Percentiles rank a stretch among this genome's conserved stretches.
Conservation (phyloP, 2,797 vertebrate genomes). For the Bradypodion ventrale region DNA sequence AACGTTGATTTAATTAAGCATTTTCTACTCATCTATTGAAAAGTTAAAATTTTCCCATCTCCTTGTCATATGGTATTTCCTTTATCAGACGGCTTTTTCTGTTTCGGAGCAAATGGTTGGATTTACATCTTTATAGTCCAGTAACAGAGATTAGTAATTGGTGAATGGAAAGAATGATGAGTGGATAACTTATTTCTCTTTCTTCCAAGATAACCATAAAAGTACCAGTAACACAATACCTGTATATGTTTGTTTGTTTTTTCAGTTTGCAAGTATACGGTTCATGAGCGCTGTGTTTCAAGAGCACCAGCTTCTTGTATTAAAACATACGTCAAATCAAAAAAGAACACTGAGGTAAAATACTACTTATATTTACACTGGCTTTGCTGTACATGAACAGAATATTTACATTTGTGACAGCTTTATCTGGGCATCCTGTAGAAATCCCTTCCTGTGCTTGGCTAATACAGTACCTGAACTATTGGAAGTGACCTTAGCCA, state of each 20-base stretch:
- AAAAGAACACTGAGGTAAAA: slow-evolving; percentile 93
- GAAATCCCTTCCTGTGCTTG: not conserved
- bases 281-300: slow-evolving; percentile 90
- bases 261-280: slow-evolving; percentile 95
- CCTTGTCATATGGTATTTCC: slow-evolving; percentile 77
- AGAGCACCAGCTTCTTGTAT: slow-evolving; percentile 90
- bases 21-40: slow-evolving; percentile 78
- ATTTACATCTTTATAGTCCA: slow-evolving; percentile 71
- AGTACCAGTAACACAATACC: slow-evolving; percentile 45
- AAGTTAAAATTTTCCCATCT: slow-evolving; percentile 69
- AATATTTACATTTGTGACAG: not conserved
- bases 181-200: slow-evolving; percentile 56
- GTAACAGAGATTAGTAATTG: slow-evolving; percentile 71
- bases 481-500: not conserved
- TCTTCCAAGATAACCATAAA: slow-evolving; percentile 60
- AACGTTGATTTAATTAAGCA: slow-evolving; percentile 80
- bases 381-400: not conserved
- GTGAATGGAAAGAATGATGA: slow-evolving; percentile 35
- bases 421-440: not conserved
- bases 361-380: not conserved
- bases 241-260: slow-evolving; percentile 31
- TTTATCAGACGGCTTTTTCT: slow-evolving; percentile 79
- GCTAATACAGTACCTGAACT: not conserved
- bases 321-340: slow-evolving; percentile 94
- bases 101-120: slow-evolving; percentile 57